phyloP scores from a whole-genome alignment of 2,113 vertebrate species.

The Lontra canadensis region DNA sequence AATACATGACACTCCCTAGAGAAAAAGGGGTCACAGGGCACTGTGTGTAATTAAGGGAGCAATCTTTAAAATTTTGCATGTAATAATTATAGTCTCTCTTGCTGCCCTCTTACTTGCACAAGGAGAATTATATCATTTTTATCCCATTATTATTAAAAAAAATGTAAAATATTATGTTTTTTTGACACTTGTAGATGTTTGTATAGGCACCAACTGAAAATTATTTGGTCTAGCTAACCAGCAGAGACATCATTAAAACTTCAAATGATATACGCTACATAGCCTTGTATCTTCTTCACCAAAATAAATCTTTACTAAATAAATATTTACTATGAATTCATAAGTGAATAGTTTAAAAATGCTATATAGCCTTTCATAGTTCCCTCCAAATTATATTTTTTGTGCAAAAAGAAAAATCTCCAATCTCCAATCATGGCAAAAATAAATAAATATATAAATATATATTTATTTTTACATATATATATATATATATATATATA shows the following conservation, averaged over 20 bases:
- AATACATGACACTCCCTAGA: neutral
- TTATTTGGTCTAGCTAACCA: neutral
- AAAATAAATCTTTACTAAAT: neutral
- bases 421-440: neutral
- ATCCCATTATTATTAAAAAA: neutral
- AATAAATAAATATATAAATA: neutral
- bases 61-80: neutral
- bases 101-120: neutral
- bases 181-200: neutral
- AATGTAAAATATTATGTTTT: neutral
- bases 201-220: neutral
- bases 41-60: neutral
- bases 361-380: neutral
- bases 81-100: neutral
- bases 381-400: neutral
- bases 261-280: neutral
- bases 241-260: neutral
- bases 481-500: no score
- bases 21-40: neutral
- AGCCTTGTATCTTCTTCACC: neutral
- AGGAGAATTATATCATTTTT: neutral
- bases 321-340: neutral
- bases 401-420: neutral
- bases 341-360: neutral
- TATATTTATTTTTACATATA: no score